Evolutionary conservation across 2,888 invertebrate genomes (phyloP), one percentile per base, ranked within the genome.

Genomic region (Sycophila texana): DNA sequence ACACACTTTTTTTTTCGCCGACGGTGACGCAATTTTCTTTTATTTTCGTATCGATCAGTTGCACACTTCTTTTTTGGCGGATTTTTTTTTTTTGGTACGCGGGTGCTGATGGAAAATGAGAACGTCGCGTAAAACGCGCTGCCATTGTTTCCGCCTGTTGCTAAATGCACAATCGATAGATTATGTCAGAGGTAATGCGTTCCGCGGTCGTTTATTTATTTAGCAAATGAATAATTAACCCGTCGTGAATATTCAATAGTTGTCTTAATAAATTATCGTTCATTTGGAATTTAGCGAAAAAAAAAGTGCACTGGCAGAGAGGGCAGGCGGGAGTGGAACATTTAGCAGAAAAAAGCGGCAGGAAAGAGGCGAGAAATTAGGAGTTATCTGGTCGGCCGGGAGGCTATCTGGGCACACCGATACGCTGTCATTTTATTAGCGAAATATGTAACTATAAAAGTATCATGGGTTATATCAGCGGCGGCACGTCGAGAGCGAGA

Each of bases 371-470:
- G 39, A 60, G 47, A n/a, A 71, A 72, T 72, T 20, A 72, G 58
- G 22, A 47, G 30, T 26, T 63, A 30, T 53, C 72, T 47, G 39
- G 1, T 30, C 4, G 22, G 39, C 10, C 39, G 7, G 39, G 39
- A 10, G 39, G 39, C 39, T 39, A 39, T 39, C 39, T 39, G 7
- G 39, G 10, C 39, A 7, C 39, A 10, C 39, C 39, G 39, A 39
- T 39, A 39, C 39, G 14, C 58, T 13, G 14, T 66, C 72, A 20
- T 72, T 68, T 78, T 67, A 68, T 68, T 73, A 74, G 47, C 20
- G n/a, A 67, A 51, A 67, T 68, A 61, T 39, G 53, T 68, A 78
- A 74, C 55, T 74, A 74, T 78, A 78, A 78, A 78, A 78, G 39
- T 74, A 74, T 68, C 60, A 47, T 60, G 39, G 39, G 39, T 10